Percentiles rank a stretch among this genome's conserved stretches.
Conservation (phyloP, 2,888 invertebrate genomes). For the Hololepta plana region DNA sequence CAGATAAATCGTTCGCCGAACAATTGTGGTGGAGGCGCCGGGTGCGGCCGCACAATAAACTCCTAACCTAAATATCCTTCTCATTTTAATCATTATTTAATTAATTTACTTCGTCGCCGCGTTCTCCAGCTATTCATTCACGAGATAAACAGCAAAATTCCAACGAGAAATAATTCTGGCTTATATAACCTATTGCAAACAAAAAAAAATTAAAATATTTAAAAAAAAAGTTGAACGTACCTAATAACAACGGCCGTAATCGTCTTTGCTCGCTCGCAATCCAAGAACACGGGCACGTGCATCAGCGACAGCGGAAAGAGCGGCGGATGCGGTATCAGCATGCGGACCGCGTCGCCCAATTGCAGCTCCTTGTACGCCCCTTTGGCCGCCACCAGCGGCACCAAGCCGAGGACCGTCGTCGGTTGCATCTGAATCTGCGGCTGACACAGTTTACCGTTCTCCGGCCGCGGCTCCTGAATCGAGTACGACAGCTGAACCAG, state of each 20-base stretch:
- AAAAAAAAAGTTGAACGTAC: too few species aligned
- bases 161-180: too few species aligned
- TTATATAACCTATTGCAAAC: too few species aligned
- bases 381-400: conserved; percentile 59
- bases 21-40: too few species aligned
- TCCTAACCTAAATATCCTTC: too few species aligned
- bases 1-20: too few species aligned
- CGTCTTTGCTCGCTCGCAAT: conserved; percentile 45
- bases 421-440: conserved; percentile 53
- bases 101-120: too few species aligned
- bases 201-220: too few species aligned
- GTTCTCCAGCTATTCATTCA: too few species aligned
- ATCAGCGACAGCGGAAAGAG: conserved; percentile 78
- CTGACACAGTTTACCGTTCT: conserved; percentile 48
- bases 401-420: conserved; percentile 33
- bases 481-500: conserved; percentile 62
- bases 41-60: too few species aligned
- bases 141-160: too few species aligned
- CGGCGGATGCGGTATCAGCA: conserved; percentile 74
- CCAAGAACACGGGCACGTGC: conserved; percentile 79
- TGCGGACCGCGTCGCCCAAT: conserved; percentile 65
- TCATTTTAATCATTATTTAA: too few species aligned
- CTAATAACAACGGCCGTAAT: conserved; percentile 68
- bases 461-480: conserved; percentile 63
- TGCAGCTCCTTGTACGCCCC: conserved; percentile 71